Evolutionary conservation across 2,113 vertebrate species (phyloP).

Genomic region (Galeopterus variegatus): DNA sequence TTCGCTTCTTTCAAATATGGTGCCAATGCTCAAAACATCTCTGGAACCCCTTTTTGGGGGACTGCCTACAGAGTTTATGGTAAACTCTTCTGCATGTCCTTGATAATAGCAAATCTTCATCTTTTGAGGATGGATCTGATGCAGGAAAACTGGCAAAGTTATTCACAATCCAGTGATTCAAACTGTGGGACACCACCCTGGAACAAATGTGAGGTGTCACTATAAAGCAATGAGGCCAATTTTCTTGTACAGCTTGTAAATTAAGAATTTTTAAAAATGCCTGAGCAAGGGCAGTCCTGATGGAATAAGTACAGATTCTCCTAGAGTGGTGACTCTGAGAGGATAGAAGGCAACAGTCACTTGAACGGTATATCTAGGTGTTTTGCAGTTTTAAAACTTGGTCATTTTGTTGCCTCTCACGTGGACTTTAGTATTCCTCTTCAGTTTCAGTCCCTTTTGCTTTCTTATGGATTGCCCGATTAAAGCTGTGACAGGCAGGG

Average conservation of each 20-base stretch:
- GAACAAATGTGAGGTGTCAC: slow-evolving; percentile 30
- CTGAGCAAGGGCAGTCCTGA: slow-evolving; percentile 42
- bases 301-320: neutral
- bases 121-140: neutral
- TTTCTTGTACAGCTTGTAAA: slow-evolving; percentile 26
- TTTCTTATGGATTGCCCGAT: slow-evolving; percentile 93
- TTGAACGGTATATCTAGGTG: neutral
- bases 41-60: neutral
- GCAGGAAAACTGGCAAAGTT: slow-evolving; percentile 51
- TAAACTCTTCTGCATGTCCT: neutral
- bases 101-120: neutral
- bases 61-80: neutral
- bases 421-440: slow-evolving; percentile 87
- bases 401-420: neutral
- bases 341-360: neutral
- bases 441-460: slow-evolving; percentile 86
- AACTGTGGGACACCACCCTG: neutral
- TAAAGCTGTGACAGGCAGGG: slow-evolving; percentile 95
- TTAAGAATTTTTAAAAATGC: neutral
- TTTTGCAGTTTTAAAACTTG: neutral
- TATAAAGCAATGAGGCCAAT: neutral
- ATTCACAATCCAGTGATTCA: slow-evolving; percentile 62
- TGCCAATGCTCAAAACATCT: slow-evolving; percentile 39
- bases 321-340: neutral
- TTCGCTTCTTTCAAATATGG: slow-evolving; percentile 41